phyloP scores from a whole-genome alignment of 2,888 invertebrate species.

The Tetheella fluctuosa region DNA sequence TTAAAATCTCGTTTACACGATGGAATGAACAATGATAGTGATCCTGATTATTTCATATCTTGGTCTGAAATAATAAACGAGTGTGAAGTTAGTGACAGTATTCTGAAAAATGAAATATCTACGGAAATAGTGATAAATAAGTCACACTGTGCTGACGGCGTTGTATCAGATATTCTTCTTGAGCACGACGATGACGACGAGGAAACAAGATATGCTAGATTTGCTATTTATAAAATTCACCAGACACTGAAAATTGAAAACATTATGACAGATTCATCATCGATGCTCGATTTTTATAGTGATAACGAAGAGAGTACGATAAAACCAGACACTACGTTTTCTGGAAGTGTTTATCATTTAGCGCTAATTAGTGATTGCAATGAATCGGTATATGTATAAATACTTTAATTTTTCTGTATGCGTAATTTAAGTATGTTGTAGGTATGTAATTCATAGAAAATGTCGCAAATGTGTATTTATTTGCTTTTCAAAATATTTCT shows the following conservation, averaged over 20 bases:
- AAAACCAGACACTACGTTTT: constrained; percentile 43
- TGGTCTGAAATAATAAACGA: constrained; percentile 7
- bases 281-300: constrained; percentile 58
- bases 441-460: too few species aligned
- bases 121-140: constrained; percentile 59
- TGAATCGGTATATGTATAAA: constrained; percentile 63
- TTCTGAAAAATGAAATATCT: constrained; percentile 49
- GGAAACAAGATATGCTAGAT: constrained; percentile 61
- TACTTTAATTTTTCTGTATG: background rate
- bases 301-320: constrained; percentile 37
- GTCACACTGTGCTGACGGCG: constrained; percentile 47
- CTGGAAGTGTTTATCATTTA: constrained; percentile 62
- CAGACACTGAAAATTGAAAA: constrained; percentile 57
- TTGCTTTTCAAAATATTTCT: background rate
- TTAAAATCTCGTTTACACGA: background rate
- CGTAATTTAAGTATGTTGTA: background rate
- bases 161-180: constrained; percentile 49
- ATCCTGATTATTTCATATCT: background rate
- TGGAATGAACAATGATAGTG: background rate
- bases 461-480: background rate
- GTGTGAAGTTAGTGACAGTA: constrained; percentile 40
- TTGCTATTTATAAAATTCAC: constrained; percentile 69
- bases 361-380: constrained; percentile 55
- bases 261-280: constrained; percentile 69
- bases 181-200: constrained; percentile 49